Evolutionary conservation across 2,797 vertebrate species (phyloP).

Genomic region (Masticophis lateralis): DNA sequence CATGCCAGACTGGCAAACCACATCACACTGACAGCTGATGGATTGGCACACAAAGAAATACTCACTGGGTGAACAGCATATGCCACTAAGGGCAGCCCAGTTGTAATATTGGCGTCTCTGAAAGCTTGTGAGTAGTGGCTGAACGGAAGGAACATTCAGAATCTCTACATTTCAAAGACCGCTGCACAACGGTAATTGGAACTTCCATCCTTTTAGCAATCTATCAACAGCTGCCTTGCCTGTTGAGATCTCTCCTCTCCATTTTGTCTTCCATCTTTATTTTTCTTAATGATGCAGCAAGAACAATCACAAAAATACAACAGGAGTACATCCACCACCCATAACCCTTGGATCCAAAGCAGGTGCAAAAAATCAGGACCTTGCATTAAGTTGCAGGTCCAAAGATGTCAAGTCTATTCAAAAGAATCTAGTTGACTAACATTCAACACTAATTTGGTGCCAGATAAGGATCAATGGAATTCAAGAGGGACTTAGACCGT

Average conservation of each 20-base stretch:
- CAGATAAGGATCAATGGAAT: not conserved
- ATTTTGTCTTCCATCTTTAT: conserved; percentile 1
- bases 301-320: not conserved
- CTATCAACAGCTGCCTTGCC: conserved; percentile 16
- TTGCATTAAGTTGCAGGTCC: not conserved
- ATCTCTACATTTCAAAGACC: conserved; percentile 20
- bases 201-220: conserved; percentile 6
- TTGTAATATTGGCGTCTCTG: not conserved
- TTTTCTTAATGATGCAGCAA: not conserved
- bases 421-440: not conserved
- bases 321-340: not conserved
- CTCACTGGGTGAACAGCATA: conserved; percentile 16
- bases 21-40: conserved; percentile 5
- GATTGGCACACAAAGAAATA: conserved; percentile 19
- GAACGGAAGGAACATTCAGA: conserved; percentile 12
- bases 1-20: not conserved
- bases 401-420: not conserved
- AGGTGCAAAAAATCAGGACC: no score
- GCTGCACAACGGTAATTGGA: conserved; percentile 7
- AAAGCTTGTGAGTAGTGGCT: not conserved
- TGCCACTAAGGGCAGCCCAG: not conserved
- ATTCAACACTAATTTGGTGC: not conserved
- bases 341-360: not conserved
- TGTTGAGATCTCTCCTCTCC: not conserved
- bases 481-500: not conserved